phyloP scores from a whole-genome alignment of 2,113 vertebrate genomes.

The Serilophus lunatus region DNA sequence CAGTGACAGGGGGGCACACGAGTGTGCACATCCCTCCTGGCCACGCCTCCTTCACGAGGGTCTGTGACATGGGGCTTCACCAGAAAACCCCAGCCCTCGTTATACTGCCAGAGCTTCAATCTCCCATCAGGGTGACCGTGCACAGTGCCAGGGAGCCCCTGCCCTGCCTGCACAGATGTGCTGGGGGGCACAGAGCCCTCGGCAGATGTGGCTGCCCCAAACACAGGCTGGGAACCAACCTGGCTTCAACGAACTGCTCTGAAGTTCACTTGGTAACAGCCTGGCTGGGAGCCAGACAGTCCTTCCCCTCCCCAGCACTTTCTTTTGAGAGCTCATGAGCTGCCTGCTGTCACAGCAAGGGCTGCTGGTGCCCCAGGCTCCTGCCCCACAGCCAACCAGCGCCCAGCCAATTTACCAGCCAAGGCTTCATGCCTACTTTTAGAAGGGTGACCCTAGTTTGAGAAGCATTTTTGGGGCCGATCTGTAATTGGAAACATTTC shows the following conservation, averaged over 20 bases:
- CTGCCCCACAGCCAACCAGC: rapidly evolving
- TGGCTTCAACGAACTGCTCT: neutral
- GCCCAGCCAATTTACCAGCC: neutral
- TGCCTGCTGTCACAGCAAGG: neutral
- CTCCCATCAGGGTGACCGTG: rapidly evolving
- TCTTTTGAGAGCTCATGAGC: neutral
- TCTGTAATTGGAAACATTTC: constrained; percentile 21
- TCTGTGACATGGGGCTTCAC: rapidly evolving
- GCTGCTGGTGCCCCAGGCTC: neutral
- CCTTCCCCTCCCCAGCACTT: rapidly evolving
- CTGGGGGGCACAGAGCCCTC: no score
- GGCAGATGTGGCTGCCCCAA: no score
- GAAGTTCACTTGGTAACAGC: neutral
- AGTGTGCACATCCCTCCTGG: neutral
- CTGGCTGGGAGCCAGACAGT: neutral
- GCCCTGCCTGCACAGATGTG: neutral
- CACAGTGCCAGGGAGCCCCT: neutral
- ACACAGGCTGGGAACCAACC: neutral
- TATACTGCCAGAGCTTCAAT: rapidly evolving
- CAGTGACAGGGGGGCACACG: rapidly evolving
- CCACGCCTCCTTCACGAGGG: rapidly evolving
- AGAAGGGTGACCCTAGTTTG: neutral
- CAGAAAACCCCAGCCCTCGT: rapidly evolving
- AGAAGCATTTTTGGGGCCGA: neutral
- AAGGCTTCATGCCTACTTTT: neutral